A percentile compares a stretch with the other conserved stretches of the same genome.
These are phyloP conservation scores for Microcebus ravelobensis DNA, from an alignment of 2,113 vertebrate genomes.

Conservation along the genomic window DNA sequence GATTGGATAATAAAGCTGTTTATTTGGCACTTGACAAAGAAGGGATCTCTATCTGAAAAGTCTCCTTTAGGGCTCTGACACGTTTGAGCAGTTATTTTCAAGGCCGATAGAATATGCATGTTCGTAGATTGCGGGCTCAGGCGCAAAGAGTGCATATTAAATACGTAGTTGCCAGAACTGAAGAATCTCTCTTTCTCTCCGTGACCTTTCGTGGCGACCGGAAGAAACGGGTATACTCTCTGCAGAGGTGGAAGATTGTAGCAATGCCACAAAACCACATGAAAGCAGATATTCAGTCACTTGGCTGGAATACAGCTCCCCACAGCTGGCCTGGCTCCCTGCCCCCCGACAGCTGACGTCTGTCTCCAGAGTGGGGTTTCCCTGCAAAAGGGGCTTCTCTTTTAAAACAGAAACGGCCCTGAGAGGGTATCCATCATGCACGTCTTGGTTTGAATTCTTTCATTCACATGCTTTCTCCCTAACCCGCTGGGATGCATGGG, in stretches of 20 bases:
- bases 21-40: neutral
- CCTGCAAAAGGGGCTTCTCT: conserved; percentile 36
- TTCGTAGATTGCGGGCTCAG: neutral
- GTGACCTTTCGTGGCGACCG: neutral
- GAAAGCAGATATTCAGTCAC: conserved; percentile 59
- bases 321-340: conserved; percentile 72
- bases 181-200: neutral
- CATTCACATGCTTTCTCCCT: neutral
- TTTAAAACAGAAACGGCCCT: neutral
- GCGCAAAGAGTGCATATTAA: neutral
- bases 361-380: neutral
- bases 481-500: neutral
- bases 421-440: conserved; percentile 15
- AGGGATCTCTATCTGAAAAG: neutral
- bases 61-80: neutral
- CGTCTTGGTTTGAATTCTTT: conserved; percentile 24
- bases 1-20: neutral
- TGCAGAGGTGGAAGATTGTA: neutral
- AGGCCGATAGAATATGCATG: neutral
- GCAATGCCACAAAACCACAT: neutral
- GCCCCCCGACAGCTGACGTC: conserved; percentile 63
- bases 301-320: conserved; percentile 50
- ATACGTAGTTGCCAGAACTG: neutral
- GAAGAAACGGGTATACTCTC: neutral
- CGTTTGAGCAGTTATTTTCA: neutral